A percentile compares a stretch with the other conserved stretches of the same genome.
Conservation (phyloP, 2,888 invertebrate species). For the Andrena fulva region DNA sequence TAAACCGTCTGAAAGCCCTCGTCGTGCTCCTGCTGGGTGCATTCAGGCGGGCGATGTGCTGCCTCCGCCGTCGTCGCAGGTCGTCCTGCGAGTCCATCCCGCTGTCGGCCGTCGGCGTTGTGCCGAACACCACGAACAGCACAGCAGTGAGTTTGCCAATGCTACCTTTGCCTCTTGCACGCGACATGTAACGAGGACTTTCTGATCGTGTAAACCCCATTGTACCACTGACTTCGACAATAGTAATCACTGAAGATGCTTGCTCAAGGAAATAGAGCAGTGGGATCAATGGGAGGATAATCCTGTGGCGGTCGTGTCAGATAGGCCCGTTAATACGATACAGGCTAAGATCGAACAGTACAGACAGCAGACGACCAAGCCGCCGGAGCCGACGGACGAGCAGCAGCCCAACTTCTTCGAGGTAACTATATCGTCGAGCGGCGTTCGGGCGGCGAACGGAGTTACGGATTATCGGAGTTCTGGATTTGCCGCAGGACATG, state of each 20-base stretch:
- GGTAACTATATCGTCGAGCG: constrained; percentile 74
- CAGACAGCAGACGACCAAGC: constrained; percentile 86
- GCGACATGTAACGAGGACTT: not conserved
- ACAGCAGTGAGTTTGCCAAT: constrained; percentile 50
- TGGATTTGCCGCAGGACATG: constrained; percentile 86
- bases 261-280: constrained; percentile 82
- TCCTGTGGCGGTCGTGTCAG: constrained; percentile 82
- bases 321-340: constrained; percentile 85
- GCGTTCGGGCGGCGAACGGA: not conserved
- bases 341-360: constrained; percentile 89
- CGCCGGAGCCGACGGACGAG: constrained; percentile 84
- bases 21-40: constrained; percentile 86
- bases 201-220: constrained; percentile 34
- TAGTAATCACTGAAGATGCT: constrained; percentile 61
- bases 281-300: constrained; percentile 89
- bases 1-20: constrained; percentile 86
- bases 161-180: not conserved
- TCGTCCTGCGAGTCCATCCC: constrained; percentile 86
- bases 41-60: constrained; percentile 88
- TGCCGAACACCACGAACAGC: constrained; percentile 79
- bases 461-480: constrained; percentile 33
- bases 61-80: constrained; percentile 86
- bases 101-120: constrained; percentile 86
- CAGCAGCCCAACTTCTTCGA: constrained; percentile 87
- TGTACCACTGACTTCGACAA: constrained; percentile 45